Base-by-base conservation (phyloP, 2,113 vertebrate genomes). In the Odocoileus hemionus region DNA sequence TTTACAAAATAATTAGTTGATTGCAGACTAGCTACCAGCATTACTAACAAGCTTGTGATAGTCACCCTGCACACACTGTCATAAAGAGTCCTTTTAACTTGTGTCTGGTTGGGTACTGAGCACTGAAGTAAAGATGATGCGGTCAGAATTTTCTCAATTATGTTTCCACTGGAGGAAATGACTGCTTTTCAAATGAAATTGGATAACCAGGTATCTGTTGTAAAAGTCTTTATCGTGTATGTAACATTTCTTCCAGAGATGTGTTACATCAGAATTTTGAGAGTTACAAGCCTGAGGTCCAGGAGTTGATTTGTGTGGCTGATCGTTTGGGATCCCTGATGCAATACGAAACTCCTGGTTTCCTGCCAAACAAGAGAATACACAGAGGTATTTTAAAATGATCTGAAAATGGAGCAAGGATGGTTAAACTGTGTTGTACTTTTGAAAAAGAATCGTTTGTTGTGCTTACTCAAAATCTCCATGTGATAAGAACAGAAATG, bases 321-420 rank as follows among this genome's bases (percentile, higher is more conserved):
- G 99, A 99, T 98, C 99, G 99, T 87, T 98, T 99, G 98, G 99
- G 99, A 74, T 99, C 99, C 1, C 99, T 99, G 92, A 99, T 99
- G 99, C 99, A 99, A 50, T 99, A 99, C 54, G 99, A 99, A 98
- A 99, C 99, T 0, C 99, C 99, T 1, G 99, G 99, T n/a, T 99
- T 99, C 98, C 98, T 99, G 91, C 99, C 99, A 43, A 99, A 99
- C 98, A 99, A 98, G 97, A 99, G 99, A 95, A 99, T 99, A 98
- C 99, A 99, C 98, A 99, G 99, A 99, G 99, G 99, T 99, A 99
- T 89, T 96, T 54, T 50, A 52, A 76, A 70, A 79, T 78, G 60
- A 3, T 47, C 86, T 70, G 28, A 64, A 84, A 86, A 50, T 84
- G 61, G 79, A 55, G 30, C 70, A 43, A 50, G 55, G 33, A 5